These are phyloP conservation scores for Brachyhypopomus occidentalis DNA, from an alignment of 2,113 vertebrate genomes.

Conservation along the genomic window DNA sequence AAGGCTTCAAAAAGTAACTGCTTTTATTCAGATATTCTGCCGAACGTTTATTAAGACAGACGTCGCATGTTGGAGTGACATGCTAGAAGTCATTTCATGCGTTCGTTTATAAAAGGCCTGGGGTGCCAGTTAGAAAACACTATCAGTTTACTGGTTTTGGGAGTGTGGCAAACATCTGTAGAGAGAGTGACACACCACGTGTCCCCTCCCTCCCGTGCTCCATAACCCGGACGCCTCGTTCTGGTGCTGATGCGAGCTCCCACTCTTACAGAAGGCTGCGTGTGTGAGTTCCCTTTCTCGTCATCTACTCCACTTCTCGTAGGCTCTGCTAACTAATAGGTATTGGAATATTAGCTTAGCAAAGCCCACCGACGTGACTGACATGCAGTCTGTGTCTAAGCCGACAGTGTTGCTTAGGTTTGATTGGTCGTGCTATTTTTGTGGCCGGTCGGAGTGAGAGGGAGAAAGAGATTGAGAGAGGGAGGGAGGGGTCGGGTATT, in stretches of 20 bases:
- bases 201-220: neutral
- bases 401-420: slow-evolving; percentile 27
- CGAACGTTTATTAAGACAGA: no score
- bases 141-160: neutral
- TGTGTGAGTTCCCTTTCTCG: neutral
- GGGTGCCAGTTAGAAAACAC: no score
- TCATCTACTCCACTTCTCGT: neutral
- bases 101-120: no score
- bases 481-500: slow-evolving; percentile 32
- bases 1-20: no score
- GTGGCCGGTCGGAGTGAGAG: neutral
- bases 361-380: neutral
- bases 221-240: neutral
- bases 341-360: neutral
- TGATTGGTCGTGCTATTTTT: slow-evolving; percentile 43
- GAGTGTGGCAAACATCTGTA: neutral
- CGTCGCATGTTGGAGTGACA: no score
- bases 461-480: neutral
- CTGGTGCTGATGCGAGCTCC: neutral
- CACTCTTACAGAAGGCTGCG: neutral
- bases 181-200: no score
- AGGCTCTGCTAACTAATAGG: neutral
- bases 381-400: neutral
- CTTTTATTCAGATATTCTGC: no score
- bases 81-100: no score